Evolutionary conservation across 53 echinoderm and acorn worm genomes (phyloP).

Genomic region (Glandiceps talaboti): DNA sequence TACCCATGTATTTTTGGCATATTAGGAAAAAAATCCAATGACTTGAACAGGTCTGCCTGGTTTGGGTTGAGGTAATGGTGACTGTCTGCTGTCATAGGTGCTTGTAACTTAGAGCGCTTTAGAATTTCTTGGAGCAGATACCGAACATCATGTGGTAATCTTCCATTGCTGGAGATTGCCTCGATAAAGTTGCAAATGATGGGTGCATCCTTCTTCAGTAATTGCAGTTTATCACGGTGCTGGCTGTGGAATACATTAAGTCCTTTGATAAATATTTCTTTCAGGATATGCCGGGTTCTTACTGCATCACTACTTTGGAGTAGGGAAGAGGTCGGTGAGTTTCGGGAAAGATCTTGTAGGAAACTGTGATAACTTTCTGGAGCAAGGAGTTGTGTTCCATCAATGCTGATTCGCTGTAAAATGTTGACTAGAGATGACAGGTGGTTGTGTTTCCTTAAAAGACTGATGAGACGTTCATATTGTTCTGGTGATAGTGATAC

Average conservation of each 20-base stretch:
- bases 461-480: no score
- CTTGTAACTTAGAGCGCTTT: neutral
- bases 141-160: neutral
- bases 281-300: neutral
- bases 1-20: neutral
- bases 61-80: neutral
- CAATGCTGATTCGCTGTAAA: no score
- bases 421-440: no score
- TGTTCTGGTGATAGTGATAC: no score
- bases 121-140: neutral
- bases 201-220: neutral
- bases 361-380: neutral
- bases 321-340: neutral
- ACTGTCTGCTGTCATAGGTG: neutral
- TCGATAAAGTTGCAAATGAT: neutral
- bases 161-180: neutral
- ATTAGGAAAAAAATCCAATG: neutral
- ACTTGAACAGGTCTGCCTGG: neutral
- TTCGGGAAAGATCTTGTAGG: neutral
- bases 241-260: neutral
- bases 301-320: neutral
- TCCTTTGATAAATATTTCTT: neutral
- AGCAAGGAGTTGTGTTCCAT: no score
- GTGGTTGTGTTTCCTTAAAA: no score
- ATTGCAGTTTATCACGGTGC: neutral